phyloP scores from a whole-genome alignment of 2,113 vertebrate species.

The Erythrocercus mccallii region DNA sequence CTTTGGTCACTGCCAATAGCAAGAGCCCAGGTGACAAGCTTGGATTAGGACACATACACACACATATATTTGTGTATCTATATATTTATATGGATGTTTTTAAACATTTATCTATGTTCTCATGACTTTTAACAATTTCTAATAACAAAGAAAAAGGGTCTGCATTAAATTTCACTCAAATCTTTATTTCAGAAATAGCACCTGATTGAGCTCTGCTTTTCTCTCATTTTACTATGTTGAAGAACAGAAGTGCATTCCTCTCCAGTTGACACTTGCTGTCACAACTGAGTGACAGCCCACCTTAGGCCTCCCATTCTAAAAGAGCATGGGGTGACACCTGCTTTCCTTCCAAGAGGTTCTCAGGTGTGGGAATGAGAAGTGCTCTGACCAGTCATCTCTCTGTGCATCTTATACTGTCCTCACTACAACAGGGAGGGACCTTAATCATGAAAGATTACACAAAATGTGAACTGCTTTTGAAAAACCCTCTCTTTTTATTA shows the following conservation, averaged over 20 bases:
- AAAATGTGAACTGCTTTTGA: background rate
- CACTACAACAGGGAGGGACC: background rate
- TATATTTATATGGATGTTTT: fast-evolving
- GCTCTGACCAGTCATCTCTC: background rate
- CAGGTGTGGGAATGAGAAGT: background rate
- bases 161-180: background rate
- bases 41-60: background rate
- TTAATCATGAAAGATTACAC: background rate
- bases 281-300: background rate
- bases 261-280: background rate
- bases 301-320: background rate
- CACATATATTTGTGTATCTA: fast-evolving
- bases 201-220: background rate
- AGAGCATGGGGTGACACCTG: background rate
- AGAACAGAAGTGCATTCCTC: background rate
- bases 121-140: background rate
- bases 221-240: background rate
- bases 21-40: background rate
- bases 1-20: background rate
- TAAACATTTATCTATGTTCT: background rate
- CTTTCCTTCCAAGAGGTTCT: background rate
- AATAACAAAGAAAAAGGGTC: background rate
- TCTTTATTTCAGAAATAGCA: background rate
- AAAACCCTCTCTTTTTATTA: background rate
- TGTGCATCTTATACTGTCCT: background rate